Evolutionary conservation across 2,888 invertebrate genomes (phyloP), one percentile per base, ranked within the genome.

Genomic region (Nysson spinosus): DNA sequence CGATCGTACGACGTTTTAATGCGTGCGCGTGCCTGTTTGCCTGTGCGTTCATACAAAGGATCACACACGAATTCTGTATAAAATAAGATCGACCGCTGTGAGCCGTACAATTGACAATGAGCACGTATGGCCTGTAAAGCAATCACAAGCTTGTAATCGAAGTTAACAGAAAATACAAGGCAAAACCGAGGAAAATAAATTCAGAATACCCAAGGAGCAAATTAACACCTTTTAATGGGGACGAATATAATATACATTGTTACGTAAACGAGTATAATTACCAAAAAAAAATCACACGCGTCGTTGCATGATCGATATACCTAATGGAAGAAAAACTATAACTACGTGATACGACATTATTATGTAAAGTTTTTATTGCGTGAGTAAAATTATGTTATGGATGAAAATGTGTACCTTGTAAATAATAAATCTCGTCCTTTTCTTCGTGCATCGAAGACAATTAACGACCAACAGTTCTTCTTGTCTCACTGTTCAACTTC

Each of bases 311-410:
- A 72, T 72, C 70, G 69, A 78, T 72, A 76, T 62, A 76, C 72
- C 55, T 74, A 73, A 74, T 63, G 57, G 37, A n/a, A n/a, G n/a
- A n/a, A n/a, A 69, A 64, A 75, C 70, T 72, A 69, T 69, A 72
- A 74, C 63, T 72, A 68, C 74, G 75, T 69, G 72, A 76, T 70
- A 70, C 70, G 61, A 64, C 58, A 73, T 69, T 77, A 78, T 72
- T 76, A 77, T 79, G 77, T 79, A 79, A 79, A 78, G 70, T 79
- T 79, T 79, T 70, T 77, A 78, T 79, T 77, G 79, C 74, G 75
- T 78, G 77, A 79, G 75, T 79, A 78, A 79, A 78, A 74, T 79
- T 79, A 69, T 79, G 77, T 78, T 79, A 74, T 72, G 69, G 68
- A 78, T 60, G 63, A 73, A 77, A 78, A 58, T 54, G 66, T 63